Base-by-base conservation (phyloP, 2,797 vertebrate genomes). In the Argentina silus region DNA sequence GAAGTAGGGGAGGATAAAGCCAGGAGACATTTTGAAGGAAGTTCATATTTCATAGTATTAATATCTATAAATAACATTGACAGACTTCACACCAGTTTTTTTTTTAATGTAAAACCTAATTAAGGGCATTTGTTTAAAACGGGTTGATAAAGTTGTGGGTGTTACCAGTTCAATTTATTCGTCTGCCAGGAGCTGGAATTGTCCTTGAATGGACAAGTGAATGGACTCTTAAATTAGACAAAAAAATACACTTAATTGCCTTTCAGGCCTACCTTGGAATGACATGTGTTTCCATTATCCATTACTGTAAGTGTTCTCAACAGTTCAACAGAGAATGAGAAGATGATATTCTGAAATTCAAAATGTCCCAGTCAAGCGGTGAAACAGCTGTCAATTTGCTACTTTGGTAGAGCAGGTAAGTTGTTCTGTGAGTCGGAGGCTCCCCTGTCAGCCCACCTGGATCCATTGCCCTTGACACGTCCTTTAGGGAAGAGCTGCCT, bases 331-430 rank as follows among this genome's bases (percentile, higher is more conserved):
- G 69, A 72, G 61, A 80, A 68, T 1, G 19, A 70, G 60, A 71
- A 79, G 81, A 78, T 48, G 5, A 66, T 27, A 27, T 66, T 61
- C 62, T 44, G 64, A 74, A 69, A 78, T 82, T 85, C n/a, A 73
- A 78, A 71, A 81, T 50, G 1, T 3, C 55, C 75, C 65, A 76
- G 69, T 86, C 82, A 85, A 81, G 86, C 86, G 74, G 79, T 43
- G 82, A 76, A 90, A 86, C 91, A 91, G 90, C 88, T 91, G 91
- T 87, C 90, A 86, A 85, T 86, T 89, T 83, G 47, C 80, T 69
- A 14, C 86, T 71, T 87, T 85, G 75, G 81, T 86, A 87, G 83
- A 87, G 88, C 80, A 72, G 81, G 81, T 84, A 89, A 87, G 83
- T 56, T 23, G 76, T 50, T 17, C 6, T 19, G 76, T 78, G 67